Evolutionary conservation across 2,888 invertebrate species (phyloP), one percentile per base, ranked within the genome.

Genomic region (Iphiclides podalirius): DNA sequence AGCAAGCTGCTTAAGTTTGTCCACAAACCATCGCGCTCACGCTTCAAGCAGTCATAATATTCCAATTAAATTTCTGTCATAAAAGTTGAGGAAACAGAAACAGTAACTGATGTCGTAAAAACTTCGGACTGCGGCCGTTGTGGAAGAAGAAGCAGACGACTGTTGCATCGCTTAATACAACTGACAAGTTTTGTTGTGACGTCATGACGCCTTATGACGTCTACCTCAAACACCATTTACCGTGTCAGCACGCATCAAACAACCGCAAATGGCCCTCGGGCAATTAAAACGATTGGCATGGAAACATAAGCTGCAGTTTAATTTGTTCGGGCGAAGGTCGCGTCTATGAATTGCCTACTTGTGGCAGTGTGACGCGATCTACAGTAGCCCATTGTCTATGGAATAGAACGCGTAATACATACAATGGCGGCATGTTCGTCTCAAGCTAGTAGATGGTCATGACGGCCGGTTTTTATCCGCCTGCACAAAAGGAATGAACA

Each of bases 371-470:
- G 37, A 37, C 33, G 17, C 20, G 12, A 37, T 38, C 6, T 15
- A n/a, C n/a, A n/a, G n/a, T n/a, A n/a, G 11, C 4, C 37, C 33
- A 48, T 48, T 48, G 42, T 48, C 37, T 42, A 38, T 42, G 20
- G 42, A 1, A 36, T 2, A n/a, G 0, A n/a, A 12, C n/a, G n/a
- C n/a, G n/a, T n/a, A 8, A 33, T 11, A 1, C 13, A 15, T 17
- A 33, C 46, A 38, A 38, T 46, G n/a, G 11, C 20, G 3, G 20
- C 6, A 20, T 6, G 3, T 4, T 20, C 4, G 20, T 4, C 6
- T 20, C 20, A 20, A 23, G 23, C 39, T 28, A 26, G n/a, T 14
- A 12, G 8, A 9, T 39, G 14, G 4, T 35, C 14, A 15, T 8
- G 26, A 17, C 9, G 26, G 39, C 17, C 3, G 12, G 20, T 6